Conservation (phyloP, 2,888 invertebrate species). For the Corythucha ciliata region DNA sequence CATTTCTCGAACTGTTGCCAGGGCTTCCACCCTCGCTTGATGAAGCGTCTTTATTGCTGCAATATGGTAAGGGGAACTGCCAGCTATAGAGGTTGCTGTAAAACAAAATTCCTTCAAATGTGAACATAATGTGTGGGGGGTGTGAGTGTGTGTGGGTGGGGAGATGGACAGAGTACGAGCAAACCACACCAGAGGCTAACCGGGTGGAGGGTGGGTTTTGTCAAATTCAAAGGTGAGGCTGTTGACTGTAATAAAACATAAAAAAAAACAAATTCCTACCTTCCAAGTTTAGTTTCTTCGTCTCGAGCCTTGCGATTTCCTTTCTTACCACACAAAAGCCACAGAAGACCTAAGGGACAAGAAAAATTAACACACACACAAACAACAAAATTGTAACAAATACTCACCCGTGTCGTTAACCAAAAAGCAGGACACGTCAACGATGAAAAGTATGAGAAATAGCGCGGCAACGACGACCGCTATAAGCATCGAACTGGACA, state of each 20-base stretch:
- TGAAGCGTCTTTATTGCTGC: constrained; percentile 73
- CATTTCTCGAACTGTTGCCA: constrained; percentile 38
- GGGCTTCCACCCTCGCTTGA: constrained; percentile 46
- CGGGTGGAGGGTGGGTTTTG: not conserved
- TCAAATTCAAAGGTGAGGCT: not conserved
- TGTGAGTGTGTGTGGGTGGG: too few relatives aligned
- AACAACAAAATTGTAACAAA: not conserved
- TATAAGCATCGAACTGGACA: constrained; percentile 69
- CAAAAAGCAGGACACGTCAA: constrained; percentile 76
- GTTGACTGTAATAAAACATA: constrained; percentile 5
- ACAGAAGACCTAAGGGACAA: constrained; percentile 42
- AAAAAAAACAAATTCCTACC: constrained; percentile 46
- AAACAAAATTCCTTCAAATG: too few relatives aligned
- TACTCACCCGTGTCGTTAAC: constrained; percentile 47
- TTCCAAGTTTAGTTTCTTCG: constrained; percentile 75
- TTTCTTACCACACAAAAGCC: constrained; percentile 44
- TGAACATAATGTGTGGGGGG: too few relatives aligned
- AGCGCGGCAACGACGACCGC: constrained; percentile 74
- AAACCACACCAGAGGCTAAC: not conserved
- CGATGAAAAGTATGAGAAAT: constrained; percentile 57
- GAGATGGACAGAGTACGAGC: too few relatives aligned
- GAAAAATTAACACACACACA: not conserved
- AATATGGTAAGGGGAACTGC: constrained; percentile 94
- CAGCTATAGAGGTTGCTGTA: constrained; percentile 70
- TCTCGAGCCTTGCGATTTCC: constrained; percentile 55